Conservation (phyloP, 2,113 vertebrate genomes). For the Lates calcarifer region DNA sequence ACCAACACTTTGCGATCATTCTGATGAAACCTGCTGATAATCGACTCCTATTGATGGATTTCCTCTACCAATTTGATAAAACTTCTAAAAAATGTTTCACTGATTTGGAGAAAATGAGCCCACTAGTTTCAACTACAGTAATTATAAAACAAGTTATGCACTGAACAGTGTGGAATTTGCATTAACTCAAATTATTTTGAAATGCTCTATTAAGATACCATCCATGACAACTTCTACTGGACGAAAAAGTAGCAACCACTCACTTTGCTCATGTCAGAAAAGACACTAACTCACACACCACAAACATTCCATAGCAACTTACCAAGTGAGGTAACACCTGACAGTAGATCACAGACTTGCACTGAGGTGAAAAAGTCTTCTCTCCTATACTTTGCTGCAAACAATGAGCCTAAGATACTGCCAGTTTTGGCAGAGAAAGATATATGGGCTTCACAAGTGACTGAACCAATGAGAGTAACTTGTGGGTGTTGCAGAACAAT, state of each 20-base stretch:
- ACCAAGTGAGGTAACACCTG: slow-evolving; percentile 49
- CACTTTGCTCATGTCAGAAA: background rate
- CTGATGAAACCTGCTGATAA: background rate
- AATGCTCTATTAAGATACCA: background rate
- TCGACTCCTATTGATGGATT: slow-evolving; percentile 19
- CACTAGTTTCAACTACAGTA: slow-evolving; percentile 12
- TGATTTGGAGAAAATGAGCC: slow-evolving; percentile 17
- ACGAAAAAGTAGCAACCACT: background rate
- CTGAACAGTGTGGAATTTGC: background rate
- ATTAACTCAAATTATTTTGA: background rate
- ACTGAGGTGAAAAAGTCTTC: slow-evolving; percentile 39
- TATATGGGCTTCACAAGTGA: slow-evolving; percentile 50
- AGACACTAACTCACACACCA: slow-evolving; percentile 16
- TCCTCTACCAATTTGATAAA: slow-evolving; percentile 25
- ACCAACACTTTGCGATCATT: slow-evolving; percentile 21
- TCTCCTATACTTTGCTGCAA: slow-evolving; percentile 28
- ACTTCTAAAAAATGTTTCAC: slow-evolving; percentile 7
- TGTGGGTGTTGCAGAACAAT: slow-evolving; percentile 62
- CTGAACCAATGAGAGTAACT: slow-evolving; percentile 58
- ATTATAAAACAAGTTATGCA: background rate
- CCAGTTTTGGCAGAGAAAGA: slow-evolving; percentile 47
- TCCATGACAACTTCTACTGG: background rate
- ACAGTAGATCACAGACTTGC: slow-evolving; percentile 37
- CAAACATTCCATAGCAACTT: slow-evolving; percentile 50
- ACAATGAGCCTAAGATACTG: slow-evolving; percentile 32